Evolutionary conservation across 2,797 vertebrate genomes (phyloP).

Genomic region (Toxotes lorentzi): DNA sequence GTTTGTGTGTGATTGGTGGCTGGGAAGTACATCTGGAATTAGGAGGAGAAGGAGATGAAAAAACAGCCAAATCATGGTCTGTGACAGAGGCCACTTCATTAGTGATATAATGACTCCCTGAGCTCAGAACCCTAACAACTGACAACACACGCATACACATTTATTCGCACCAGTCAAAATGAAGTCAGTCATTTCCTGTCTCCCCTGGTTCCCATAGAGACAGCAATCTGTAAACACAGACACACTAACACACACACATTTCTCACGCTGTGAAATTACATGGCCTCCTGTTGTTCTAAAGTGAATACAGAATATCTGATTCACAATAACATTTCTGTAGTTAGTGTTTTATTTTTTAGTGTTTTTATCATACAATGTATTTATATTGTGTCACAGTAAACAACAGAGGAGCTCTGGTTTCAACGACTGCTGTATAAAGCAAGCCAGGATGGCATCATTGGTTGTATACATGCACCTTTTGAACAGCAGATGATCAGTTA

Average conservation of each 20-base stretch:
- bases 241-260: slow-evolving; percentile 16
- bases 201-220: slow-evolving; percentile 85
- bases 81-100: slow-evolving; percentile 76
- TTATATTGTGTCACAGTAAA: too few relatives aligned
- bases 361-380: too few relatives aligned
- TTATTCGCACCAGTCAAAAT: slow-evolving; percentile 69
- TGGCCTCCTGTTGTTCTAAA: too few relatives aligned
- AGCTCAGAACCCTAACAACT: slow-evolving; percentile 62
- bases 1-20: not conserved
- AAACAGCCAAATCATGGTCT: slow-evolving; percentile 12
- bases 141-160: slow-evolving; percentile 45
- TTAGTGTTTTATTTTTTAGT: too few relatives aligned
- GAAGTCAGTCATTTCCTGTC: slow-evolving; percentile 71
- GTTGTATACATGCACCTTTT: not conserved
- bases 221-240: slow-evolving; percentile 77
- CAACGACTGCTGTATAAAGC: too few relatives aligned
- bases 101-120: slow-evolving; percentile 77
- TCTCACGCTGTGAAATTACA: not conserved
- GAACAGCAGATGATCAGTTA: not conserved
- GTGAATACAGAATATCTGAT: not conserved
- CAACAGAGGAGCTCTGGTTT: not conserved
- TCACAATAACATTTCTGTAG: too few relatives aligned
- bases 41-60: slow-evolving; percentile 19
- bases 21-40: slow-evolving; percentile 2
- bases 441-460: too few relatives aligned